Conservation (phyloP, 2,797 vertebrate species). For the Nothura maculosa region DNA sequence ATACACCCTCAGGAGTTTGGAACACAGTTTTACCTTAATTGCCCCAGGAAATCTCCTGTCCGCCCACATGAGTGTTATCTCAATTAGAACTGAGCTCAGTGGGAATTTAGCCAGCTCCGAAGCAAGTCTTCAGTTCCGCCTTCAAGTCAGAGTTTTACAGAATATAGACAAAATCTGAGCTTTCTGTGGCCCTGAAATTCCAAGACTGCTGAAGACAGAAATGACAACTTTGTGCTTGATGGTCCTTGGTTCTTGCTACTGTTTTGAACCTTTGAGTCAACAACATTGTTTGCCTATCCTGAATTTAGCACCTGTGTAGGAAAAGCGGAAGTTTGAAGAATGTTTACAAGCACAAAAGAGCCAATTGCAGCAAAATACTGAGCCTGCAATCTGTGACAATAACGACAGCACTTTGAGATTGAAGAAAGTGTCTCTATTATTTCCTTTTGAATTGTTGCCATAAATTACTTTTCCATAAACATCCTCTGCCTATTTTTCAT, state of each 20-base stretch:
- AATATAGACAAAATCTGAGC: neutral
- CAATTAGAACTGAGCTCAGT: neutral
- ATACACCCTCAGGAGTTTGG: neutral
- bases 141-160: neutral
- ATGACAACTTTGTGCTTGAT: neutral
- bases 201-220: neutral
- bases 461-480: constrained; percentile 25
- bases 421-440: constrained; percentile 42
- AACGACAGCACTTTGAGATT: neutral
- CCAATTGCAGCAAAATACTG: neutral
- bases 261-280: neutral
- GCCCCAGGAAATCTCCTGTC: neutral
- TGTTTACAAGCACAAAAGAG: neutral
- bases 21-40: neutral
- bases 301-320: constrained; percentile 4
- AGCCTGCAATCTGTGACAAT: neutral
- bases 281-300: neutral
- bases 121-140: neutral
- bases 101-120: neutral
- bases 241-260: neutral
- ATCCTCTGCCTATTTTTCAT: neutral
- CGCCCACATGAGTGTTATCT: fast-evolving
- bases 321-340: neutral
- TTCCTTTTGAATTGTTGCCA: constrained; percentile 41
- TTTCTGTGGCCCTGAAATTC: neutral